Evolutionary conservation across 2,797 vertebrate genomes (phyloP).

Genomic region (Mormyrus proboscirostris): DNA sequence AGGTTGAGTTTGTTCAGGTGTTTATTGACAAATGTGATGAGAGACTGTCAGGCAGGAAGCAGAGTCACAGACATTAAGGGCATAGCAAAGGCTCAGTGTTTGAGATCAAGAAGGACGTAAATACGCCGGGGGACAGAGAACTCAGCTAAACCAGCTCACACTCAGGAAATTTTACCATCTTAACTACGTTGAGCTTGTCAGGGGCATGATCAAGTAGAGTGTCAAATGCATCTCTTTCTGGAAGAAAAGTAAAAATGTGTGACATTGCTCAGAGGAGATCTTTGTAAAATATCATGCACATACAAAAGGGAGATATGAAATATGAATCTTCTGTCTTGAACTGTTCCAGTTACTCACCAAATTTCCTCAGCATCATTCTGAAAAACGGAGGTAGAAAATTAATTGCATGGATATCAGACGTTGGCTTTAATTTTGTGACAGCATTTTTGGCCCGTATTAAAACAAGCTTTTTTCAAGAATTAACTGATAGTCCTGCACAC

Average conservation of each 20-base stretch:
- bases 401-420: neutral
- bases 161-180: slow-evolving; percentile 68
- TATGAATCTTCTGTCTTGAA: neutral
- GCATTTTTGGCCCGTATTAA: neutral
- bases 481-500: neutral
- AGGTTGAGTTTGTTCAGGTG: slow-evolving; percentile 95
- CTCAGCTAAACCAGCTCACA: neutral
- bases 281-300: neutral
- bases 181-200: slow-evolving; percentile 92
- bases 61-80: neutral
- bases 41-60: slow-evolving; percentile 62
- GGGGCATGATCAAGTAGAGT: slow-evolving; percentile 91
- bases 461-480: neutral
- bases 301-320: neutral
- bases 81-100: neutral
- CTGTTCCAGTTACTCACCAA: slow-evolving; percentile 70
- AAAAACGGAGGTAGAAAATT: slow-evolving; percentile 39
- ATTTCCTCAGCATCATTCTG: slow-evolving; percentile 94
- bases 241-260: neutral
- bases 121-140: neutral
- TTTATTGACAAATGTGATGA: slow-evolving; percentile 97
- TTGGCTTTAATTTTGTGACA: neutral
- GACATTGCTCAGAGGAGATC: neutral
- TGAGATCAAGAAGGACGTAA: neutral
- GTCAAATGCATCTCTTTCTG: slow-evolving; percentile 94